A percentile compares a stretch with the other conserved stretches of the same genome.
Evolutionary conservation across 2,888 invertebrate genomes (phyloP).

Genomic region (Sinhomidia bicolor): DNA sequence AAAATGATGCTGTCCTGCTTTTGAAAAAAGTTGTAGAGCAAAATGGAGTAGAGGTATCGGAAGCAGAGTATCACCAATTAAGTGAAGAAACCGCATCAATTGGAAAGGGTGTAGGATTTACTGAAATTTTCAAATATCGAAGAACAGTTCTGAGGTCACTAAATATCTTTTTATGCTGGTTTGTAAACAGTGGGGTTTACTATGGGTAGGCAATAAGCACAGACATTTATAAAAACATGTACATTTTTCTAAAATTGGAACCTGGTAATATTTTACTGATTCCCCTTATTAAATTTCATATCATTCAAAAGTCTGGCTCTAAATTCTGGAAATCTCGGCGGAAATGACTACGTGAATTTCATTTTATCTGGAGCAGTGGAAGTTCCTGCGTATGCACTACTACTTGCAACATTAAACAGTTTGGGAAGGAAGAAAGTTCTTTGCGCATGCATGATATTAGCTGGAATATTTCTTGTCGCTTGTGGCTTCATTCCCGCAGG

Average conservation of each 20-base stretch:
- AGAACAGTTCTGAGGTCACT: constrained; percentile 43
- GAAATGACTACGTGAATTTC: constrained; percentile 88
- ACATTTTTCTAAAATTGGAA: not conserved
- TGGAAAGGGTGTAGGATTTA: not conserved
- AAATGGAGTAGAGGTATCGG: constrained; percentile 83
- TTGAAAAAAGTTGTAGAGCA: constrained; percentile 86
- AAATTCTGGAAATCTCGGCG: constrained; percentile 88
- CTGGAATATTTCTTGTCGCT: constrained; percentile 52
- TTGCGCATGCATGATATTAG: constrained; percentile 85
- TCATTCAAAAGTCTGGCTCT: constrained; percentile 84
- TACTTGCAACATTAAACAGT: constrained; percentile 86
- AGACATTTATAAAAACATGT: not conserved
- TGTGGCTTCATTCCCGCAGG: constrained; percentile 63
- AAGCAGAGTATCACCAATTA: not conserved
- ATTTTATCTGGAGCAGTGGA: constrained; percentile 88
- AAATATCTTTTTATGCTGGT: constrained; percentile 81
- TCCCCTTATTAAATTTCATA: not conserved
- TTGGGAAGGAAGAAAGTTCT: constrained; percentile 87
- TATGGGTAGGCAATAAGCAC: constrained; percentile 85
- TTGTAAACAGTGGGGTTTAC: constrained; percentile 89
- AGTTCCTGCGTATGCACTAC: constrained; percentile 87
- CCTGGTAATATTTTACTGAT: too few relatives aligned
- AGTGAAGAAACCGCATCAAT: not conserved
- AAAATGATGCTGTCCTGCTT: constrained; percentile 85
- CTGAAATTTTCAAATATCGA: constrained; percentile 42